Evolutionary conservation across 2,113 vertebrate genomes (phyloP).

Genomic region (Cnemophilus loriae): DNA sequence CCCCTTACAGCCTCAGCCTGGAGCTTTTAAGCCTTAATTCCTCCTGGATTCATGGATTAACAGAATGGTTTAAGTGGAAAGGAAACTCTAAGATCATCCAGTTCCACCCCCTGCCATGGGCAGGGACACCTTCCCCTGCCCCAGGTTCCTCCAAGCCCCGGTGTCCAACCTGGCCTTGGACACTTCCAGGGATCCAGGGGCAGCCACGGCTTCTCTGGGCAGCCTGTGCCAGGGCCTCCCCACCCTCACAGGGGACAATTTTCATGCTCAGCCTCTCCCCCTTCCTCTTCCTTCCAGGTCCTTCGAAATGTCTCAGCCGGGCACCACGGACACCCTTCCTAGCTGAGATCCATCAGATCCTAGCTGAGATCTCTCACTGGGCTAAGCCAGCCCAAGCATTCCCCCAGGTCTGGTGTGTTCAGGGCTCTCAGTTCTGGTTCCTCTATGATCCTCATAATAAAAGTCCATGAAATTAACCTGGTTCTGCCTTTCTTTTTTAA

Average conservation of each 20-base stretch:
- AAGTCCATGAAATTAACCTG: fast-evolving
- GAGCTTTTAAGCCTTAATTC: background rate
- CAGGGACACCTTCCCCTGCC: fast-evolving
- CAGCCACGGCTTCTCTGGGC: background rate
- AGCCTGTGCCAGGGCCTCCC: background rate
- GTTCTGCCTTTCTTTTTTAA: background rate
- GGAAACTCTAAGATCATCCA: background rate
- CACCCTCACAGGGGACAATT: background rate
- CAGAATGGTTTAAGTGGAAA: background rate
- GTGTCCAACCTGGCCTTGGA: fast-evolving
- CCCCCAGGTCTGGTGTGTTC: background rate
- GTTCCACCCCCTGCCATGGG: fast-evolving
- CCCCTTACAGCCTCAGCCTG: fast-evolving
- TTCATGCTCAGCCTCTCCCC: background rate
- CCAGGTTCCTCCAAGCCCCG: background rate
- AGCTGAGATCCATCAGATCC: fast-evolving
- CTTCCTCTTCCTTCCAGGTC: background rate
- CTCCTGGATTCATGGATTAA: background rate
- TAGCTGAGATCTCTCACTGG: background rate
- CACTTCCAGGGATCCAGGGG: background rate
- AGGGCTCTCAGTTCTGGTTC: background rate
- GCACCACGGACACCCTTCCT: background rate
- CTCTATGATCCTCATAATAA: background rate
- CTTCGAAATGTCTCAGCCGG: background rate
- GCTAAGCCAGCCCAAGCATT: background rate